Evolutionary conservation across 1,140 invertebrate genomes (phyloP), one percentile per base, ranked within the genome.

Genomic region (Caenorhabditis inopinata): DNA sequence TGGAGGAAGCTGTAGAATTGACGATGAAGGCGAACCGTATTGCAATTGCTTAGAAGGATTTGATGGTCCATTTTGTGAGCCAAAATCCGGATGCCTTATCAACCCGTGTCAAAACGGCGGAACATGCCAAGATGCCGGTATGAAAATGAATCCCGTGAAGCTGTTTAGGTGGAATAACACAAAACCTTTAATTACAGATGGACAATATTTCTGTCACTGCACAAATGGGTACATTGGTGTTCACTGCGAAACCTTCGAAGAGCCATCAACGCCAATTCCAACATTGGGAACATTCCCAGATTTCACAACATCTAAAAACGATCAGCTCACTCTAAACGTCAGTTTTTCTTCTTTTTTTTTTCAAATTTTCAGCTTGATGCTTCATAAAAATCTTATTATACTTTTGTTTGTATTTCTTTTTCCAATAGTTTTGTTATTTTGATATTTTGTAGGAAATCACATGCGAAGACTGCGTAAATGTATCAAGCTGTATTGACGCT

Each of bases 71-170:
- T 48, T 48, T 27, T 75, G 45, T 75, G 45, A 47, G 5, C 74
- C 35, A 29, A 51, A 75, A 48, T 48, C 58, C 18, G 62, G 62
- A 29, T 83, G 83, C 45, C 35, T 23, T 16, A 45, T 53, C n/a
- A 75, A 79, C 27, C 83, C 78, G 7, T 83, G 83, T 35, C 48
- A 79, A 23, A 83, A 83, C 47, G 78, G 74, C 0, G 82, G 81
- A 18, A 23, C 18, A 4, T 83, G 83, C 38, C 49, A 73, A 25
- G 32, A 73, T 25, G 74, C 78, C 5, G 79, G 79, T 62, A 78
- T 16, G 46, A 25, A 25, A n/a, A 42, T 7, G 38, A 42, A 42
- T 42, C 5, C 29, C n/a, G 38, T 16, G 18, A 76, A 18, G 5
- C 14, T 7, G 14, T 42, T 42, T 42, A 7, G 5, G 38, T 42